Base-by-base conservation (phyloP, 2,888 invertebrate species). In the Dasypogon diadema region DNA sequence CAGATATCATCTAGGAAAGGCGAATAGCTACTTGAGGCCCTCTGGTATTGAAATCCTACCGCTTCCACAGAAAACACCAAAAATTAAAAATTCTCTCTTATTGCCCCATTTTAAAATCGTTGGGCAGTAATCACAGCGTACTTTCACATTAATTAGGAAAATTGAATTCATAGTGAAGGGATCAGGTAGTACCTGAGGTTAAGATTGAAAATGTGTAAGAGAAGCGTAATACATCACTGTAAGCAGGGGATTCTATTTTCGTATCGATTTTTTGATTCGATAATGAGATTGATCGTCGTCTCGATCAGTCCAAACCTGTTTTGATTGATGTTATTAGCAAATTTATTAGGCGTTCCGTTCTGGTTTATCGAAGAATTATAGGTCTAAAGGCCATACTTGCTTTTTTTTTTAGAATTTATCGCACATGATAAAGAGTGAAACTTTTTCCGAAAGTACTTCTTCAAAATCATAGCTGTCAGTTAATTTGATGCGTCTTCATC, bases 81-180 rank as follows among this genome's bases (percentile, higher is more conserved):
- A 42, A 65, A 65, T n/a, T 65, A 24, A 65, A 65, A 22, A 65
- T 65, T 65, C 24, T n/a, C n/a, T n/a, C n/a, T n/a, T 22, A 22
- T 6, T 63, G 63, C n/a, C 42, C 63, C n/a, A 63, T 63, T 42
- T 63, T 63, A 63, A 63, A 63, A 10, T n/a, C 18, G 37, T 37
- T 30, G 21, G 37, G 22, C 42, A 63, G 16, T 0, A 12, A 18
- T 37, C 10, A 16, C 26, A 48, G n/a, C 16, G 48, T 42, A 63
- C 63, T 63, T 65, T 65, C 65, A 65, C 65, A 26, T 46, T 65
- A 65, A 65, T 65, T 65, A 48, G n/a, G 46, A 46, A 65, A 65
- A 65, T 65, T 24, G 26, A 65, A 65, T 65, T 46, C 16, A 65
- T 24, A 18, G 21, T 42, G 48, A 3, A 16, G 48, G 21, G n/a